phyloP scores from a whole-genome alignment of 2,113 vertebrate genomes.

The Parus major region DNA sequence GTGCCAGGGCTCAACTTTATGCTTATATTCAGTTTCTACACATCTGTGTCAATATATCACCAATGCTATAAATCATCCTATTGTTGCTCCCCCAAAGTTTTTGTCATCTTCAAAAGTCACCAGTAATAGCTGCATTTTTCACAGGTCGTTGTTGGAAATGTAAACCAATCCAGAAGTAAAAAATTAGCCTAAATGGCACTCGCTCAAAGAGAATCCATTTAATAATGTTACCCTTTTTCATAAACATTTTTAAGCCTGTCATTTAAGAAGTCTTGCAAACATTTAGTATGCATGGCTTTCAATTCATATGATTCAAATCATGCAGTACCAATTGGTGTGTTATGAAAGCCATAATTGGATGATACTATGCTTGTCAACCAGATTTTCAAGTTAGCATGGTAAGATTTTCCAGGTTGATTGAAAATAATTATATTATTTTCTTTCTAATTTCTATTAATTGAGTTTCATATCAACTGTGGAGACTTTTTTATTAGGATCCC shows the following conservation, averaged over 20 bases:
- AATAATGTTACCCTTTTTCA: not conserved
- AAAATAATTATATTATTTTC: not conserved
- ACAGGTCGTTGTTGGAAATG: not conserved
- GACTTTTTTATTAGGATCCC: not conserved
- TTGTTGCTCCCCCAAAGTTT: not conserved
- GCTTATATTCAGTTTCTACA: not conserved
- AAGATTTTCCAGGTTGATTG: not conserved
- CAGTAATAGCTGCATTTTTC: not conserved
- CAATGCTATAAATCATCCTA: not conserved
- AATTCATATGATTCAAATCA: not conserved
- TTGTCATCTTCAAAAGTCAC: not conserved
- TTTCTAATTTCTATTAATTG: slow-evolving; percentile 11
- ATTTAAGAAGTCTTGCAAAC: not conserved
- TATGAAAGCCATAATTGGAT: not conserved
- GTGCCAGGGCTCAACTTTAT: not conserved
- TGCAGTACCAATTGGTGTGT: not conserved
- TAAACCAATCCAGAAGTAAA: not conserved
- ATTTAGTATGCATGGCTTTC: not conserved
- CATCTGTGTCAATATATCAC: not conserved
- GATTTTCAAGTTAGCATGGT: not conserved
- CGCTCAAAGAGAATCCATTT: not conserved
- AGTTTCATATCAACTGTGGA: not conserved
- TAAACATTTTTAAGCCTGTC: not conserved
- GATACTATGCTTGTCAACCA: slow-evolving; percentile 17
- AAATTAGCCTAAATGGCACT: not conserved